Evolutionary conservation across 2,888 invertebrate species (phyloP), one percentile per base, ranked within the genome.

Genomic region (Pseudococcus viburni): DNA sequence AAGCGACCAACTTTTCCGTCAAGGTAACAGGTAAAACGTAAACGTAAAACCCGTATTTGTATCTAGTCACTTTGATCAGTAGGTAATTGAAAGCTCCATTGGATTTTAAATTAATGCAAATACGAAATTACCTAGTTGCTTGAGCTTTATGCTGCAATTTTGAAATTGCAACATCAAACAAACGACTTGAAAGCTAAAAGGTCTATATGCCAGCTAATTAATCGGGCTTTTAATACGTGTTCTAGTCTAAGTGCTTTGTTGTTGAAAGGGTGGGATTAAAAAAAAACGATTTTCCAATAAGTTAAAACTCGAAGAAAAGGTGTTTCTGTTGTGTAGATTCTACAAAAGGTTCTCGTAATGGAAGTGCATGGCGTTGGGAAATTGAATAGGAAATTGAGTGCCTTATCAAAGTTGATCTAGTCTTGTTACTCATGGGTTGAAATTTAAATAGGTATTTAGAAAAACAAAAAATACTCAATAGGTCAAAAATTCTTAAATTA

Each of bases 61-160:
- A 64, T 7, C 5, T 59, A 59, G 68, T 26, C 26, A 73, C 33
- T 73, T 73, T 73, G 68, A 73, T 73, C 68, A n/a, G n/a, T n/a
- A n/a, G 12, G 68, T 73, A 73, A 73, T 73, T 73, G 68, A 73
- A 73, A 73, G 68, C 68, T 73, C 7, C 15, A 73, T 33, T 73
- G 68, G 68, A 73, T 73, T 73, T 73, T 73, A 73, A 73, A 73
- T 73, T 73, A 73, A 73, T 73, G 68, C 68, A 73, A 73, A 73
- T 73, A 73, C 26, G 19, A 59, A 59, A 59, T n/a, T 19, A 59
- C 59, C 59, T n/a, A 33, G 26, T 73, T 73, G 12, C 33, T 73
- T 26, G 68, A 19, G 68, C 68, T 73, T 73, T 73, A 26, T 12
- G 68, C 12, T 73, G 68, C 68, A 73, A 26, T 73, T 73, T 73